Evolutionary conservation across 2,113 vertebrate genomes (phyloP).

Genomic region (Sapajus apella): DNA sequence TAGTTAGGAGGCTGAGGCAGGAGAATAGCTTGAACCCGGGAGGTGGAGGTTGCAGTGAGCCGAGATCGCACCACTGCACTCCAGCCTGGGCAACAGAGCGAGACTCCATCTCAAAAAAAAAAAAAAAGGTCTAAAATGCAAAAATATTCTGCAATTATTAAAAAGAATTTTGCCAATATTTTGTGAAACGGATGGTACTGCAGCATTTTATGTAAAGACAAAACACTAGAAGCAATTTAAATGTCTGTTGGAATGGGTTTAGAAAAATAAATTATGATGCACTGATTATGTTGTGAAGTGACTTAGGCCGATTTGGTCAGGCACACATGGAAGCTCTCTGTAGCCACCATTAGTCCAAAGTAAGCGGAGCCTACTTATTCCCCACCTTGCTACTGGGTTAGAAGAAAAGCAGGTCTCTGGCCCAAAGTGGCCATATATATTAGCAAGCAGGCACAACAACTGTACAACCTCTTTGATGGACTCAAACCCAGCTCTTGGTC

Average conservation of each 20-base stretch:
- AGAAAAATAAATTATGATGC: neutral
- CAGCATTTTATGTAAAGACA: neutral
- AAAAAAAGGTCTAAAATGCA: neutral
- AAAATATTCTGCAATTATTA: constrained; percentile 31
- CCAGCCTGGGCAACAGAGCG: no score
- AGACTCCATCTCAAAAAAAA: no score
- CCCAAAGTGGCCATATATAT: neutral
- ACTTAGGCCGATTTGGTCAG: neutral
- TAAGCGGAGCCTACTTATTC: neutral
- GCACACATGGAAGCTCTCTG: neutral
- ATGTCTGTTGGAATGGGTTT: neutral
- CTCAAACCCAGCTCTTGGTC: neutral
- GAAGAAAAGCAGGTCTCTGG: neutral
- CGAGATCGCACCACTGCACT: no score
- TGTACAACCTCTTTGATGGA: neutral
- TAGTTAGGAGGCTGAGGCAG: no score
- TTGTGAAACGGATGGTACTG: neutral
- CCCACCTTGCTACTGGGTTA: neutral
- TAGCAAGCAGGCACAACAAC: neutral
- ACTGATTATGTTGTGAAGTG: neutral
- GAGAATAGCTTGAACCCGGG: no score
- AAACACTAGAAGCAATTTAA: constrained; percentile 27
- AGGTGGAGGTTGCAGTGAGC: no score
- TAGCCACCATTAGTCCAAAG: neutral
- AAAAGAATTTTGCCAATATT: neutral